Percentiles rank a stretch among this genome's conserved stretches.
Conservation (phyloP, 1,140 invertebrate genomes). For the Ips nitidus region DNA sequence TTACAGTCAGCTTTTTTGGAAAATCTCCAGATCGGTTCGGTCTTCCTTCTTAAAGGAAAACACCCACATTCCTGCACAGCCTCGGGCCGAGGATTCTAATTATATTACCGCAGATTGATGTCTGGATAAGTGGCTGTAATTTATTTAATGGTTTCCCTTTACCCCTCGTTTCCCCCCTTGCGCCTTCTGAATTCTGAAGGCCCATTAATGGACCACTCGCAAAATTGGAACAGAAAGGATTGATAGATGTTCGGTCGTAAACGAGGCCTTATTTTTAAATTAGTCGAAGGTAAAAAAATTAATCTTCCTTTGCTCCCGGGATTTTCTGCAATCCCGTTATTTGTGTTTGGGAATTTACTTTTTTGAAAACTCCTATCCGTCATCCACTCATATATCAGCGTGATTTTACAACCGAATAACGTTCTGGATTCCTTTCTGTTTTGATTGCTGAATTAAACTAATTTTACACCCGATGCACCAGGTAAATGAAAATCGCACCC, state of each 20-base stretch:
- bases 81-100: constrained; percentile 25
- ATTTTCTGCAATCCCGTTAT: too few relatives aligned
- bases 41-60: constrained; percentile 19
- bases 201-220: constrained; percentile 34
- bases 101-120: constrained; percentile 37
- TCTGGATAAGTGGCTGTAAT: constrained; percentile 36
- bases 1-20: constrained; percentile 19
- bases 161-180: too few relatives aligned
- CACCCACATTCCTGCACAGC: constrained; percentile 31
- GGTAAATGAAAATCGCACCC: too few relatives aligned
- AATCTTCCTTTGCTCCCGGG: background rate
- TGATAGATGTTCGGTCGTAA: constrained; percentile 18
- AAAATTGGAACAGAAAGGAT: constrained; percentile 34
- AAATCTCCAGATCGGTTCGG: constrained; percentile 20
- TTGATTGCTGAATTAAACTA: too few relatives aligned
- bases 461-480: too few relatives aligned
- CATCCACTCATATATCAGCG: too few relatives aligned
- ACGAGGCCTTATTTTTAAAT: constrained; percentile 22
- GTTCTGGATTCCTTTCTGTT: too few relatives aligned
- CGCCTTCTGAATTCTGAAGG: constrained; percentile 25
- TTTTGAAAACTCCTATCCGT: too few relatives aligned
- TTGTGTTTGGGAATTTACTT: too few relatives aligned
- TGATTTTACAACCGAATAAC: too few relatives aligned
- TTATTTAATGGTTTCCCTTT: constrained; percentile 28
- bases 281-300: constrained; percentile 4